Base-by-base conservation (phyloP, 2,113 vertebrate species). In the Paraplagusia blochii region DNA sequence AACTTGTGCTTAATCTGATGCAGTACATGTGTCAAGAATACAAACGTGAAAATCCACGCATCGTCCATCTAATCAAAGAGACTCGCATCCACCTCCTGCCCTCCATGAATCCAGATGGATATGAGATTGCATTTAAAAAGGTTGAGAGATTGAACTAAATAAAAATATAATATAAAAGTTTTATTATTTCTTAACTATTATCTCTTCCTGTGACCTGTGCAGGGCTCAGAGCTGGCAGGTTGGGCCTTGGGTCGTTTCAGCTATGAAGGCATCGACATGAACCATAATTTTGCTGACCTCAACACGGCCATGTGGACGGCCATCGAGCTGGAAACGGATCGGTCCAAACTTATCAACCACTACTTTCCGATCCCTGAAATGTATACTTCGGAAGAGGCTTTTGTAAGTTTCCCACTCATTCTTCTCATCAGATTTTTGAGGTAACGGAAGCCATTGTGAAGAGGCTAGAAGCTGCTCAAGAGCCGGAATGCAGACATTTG, bases 61-160 rank as follows among this genome's bases (percentile, higher is more conserved):
- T 97, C 14, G 84, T 92, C 62, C 91, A 58, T 52, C 85, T 98
- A 70, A 89, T 97, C 66, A 88, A 89, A 0, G 93, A 94, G 48
- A 97, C 94, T 0, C 93, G 95, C 66, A 96, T 98, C 81, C 95
- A 98, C 81, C 88, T 98, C 0, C 90, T 98, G 69, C 95, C 95
- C 0, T 95, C 95, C 0, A 91, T 97, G 86, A 98, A 98, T 78
- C 95, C 95, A 0, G 95, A 98, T 0, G 95, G 94, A 75, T 97
- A 98, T 0, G 95, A 98, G 83, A 87, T 93, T 76, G 95, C 95
- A 40, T 91, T 88, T 0, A 92, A 93, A 78, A 94, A 91, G 92
- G 95, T 96, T 29, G 22, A 38, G n/a, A 38, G 36, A 29, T 17
- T 35, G 7, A 18, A 12, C 3, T 9, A 1, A n/a, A 19, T 16